These are phyloP conservation scores for Drosophila picticornis DNA, from an alignment of 2,888 invertebrate species.

Conservation along the genomic window DNA sequence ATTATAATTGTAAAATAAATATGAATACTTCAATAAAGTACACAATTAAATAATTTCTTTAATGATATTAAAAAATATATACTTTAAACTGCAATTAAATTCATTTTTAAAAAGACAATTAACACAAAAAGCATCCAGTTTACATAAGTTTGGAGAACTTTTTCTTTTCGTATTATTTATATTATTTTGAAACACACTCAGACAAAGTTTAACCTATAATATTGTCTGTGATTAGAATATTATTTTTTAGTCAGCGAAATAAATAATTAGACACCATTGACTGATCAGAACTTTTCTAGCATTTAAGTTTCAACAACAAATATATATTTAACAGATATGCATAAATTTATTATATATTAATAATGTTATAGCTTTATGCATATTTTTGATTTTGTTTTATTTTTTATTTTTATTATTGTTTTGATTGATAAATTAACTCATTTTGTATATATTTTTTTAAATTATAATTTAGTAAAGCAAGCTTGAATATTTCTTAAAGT, in stretches of 20 bases:
- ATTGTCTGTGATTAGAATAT: background rate
- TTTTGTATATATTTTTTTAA: background rate
- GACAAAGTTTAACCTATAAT: background rate
- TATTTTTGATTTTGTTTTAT: background rate
- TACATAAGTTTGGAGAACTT: background rate
- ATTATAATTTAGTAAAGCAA: background rate
- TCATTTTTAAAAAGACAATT: background rate
- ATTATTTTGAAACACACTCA: background rate
- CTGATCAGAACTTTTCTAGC: background rate
- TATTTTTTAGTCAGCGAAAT: background rate
- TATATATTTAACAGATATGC: background rate
- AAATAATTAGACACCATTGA: background rate
- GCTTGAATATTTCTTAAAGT: background rate
- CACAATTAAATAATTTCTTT: background rate
- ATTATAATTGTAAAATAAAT: background rate
- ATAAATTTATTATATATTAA: background rate
- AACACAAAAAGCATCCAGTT: background rate
- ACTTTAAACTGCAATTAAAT: background rate
- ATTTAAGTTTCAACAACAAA: background rate
- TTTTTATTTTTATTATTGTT: no score
- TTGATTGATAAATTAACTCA: background rate
- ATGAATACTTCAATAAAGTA: background rate
- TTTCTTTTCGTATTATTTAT: background rate
- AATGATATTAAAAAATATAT: background rate
- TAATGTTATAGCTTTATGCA: background rate